These are phyloP conservation scores for Penaeus japonicus DNA, from an alignment of 1,140 invertebrate genomes.

Conservation along the genomic window DNA sequence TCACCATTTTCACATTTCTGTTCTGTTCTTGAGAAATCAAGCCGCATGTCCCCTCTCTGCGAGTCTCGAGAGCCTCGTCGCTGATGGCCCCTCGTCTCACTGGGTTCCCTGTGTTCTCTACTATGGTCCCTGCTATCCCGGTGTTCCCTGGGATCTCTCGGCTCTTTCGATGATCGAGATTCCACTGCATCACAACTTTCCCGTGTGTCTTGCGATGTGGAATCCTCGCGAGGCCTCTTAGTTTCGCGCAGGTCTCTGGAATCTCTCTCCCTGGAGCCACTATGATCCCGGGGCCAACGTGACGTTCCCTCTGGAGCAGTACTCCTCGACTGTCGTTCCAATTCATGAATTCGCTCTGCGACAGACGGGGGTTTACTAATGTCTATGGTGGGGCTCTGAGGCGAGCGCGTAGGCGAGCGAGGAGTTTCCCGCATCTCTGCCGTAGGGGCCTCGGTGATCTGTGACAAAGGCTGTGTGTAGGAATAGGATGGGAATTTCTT, in stretches of 20 bases:
- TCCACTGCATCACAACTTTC: too few relatives aligned
- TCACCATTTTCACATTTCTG: slow-evolving; percentile 14
- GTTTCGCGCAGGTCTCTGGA: background rate
- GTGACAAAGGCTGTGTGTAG: slow-evolving; percentile 60
- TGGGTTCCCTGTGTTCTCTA: slow-evolving; percentile 21
- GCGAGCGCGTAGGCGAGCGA: slow-evolving; percentile 42
- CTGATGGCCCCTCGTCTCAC: slow-evolving; percentile 45
- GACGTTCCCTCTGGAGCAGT: slow-evolving; percentile 59
- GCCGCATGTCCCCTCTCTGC: slow-evolving; percentile 40
- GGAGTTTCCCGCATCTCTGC: slow-evolving; percentile 56
- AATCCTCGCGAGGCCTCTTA: too few relatives aligned
- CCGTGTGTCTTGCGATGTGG: too few relatives aligned
- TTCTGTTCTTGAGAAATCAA: slow-evolving; percentile 27
- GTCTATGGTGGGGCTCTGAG: slow-evolving; percentile 65
- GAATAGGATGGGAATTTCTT: slow-evolving; percentile 62
- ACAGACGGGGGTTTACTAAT: slow-evolving; percentile 70
- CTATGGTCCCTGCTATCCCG: slow-evolving; percentile 16
- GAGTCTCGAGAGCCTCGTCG: slow-evolving; percentile 37
- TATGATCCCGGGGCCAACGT: slow-evolving; percentile 33
- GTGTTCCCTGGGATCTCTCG: slow-evolving; percentile 37
- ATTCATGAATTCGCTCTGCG: slow-evolving; percentile 77
- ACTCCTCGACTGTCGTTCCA: slow-evolving; percentile 69
- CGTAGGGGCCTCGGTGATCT: slow-evolving; percentile 56
- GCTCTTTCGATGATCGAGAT: background rate
- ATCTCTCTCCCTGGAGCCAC: slow-evolving; percentile 32